Percentiles rank a stretch among this genome's conserved stretches.
These are phyloP conservation scores for Macrotus californicus DNA, from an alignment of 2,113 vertebrate species.

Conservation along the genomic window DNA sequence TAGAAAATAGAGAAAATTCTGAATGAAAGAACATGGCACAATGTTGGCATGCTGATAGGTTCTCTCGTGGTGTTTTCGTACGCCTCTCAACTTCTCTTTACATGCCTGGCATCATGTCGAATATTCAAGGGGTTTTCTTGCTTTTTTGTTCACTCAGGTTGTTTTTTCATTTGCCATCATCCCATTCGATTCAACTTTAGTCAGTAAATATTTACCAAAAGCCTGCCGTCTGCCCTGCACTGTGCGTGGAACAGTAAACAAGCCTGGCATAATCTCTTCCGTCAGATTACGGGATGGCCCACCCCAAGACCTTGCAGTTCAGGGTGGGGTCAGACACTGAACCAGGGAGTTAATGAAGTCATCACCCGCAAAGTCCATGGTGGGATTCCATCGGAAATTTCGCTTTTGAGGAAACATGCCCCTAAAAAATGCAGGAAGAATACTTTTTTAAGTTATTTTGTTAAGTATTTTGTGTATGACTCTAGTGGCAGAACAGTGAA, in stretches of 20 bases:
- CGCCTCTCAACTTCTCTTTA: background rate
- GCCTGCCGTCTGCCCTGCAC: background rate
- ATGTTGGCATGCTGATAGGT: too few relatives aligned
- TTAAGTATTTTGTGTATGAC: background rate
- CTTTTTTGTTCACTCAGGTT: background rate
- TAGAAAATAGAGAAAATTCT: background rate
- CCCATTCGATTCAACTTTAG: background rate
- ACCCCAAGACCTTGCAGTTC: too few relatives aligned
- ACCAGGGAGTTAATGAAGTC: conserved; percentile 2
- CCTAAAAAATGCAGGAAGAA: conserved; percentile 23
- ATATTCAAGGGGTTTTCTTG: background rate
- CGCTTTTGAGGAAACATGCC: conserved; percentile 28
- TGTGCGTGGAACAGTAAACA: background rate
- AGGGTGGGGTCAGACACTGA: background rate
- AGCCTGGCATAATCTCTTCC: background rate
- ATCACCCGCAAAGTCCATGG: background rate
- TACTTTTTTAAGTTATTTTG: background rate
- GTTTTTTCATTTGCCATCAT: background rate
- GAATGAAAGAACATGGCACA: background rate
- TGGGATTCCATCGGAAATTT: background rate
- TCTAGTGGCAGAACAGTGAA: background rate
- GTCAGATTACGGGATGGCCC: too few relatives aligned
- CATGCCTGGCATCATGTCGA: background rate
- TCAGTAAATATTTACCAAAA: conserved; percentile 45
- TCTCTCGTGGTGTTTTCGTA: background rate